phyloP scores from a whole-genome alignment of 53 echinoderm and acorn worm species.

The Holothuria leucospilota region DNA sequence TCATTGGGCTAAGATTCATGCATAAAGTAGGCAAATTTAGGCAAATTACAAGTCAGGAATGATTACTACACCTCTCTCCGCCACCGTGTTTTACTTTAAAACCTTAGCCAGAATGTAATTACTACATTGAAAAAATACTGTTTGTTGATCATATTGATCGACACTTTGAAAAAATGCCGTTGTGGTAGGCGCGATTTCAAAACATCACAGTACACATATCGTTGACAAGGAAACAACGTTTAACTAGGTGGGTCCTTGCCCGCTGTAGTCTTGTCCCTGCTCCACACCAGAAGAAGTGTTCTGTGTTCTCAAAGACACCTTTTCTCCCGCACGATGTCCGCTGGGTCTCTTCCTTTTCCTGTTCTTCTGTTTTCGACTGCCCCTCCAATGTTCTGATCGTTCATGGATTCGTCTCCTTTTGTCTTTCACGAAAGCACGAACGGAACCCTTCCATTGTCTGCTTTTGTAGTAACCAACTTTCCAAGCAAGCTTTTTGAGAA shows the following conservation, averaged over 20 bases:
- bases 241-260: neutral
- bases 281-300: neutral
- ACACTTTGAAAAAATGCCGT: no score
- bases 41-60: no score
- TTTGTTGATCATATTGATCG: no score
- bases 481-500: slow-evolving; percentile 66
- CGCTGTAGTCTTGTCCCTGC: neutral
- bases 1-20: no score
- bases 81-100: no score
- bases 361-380: slow-evolving; percentile 42
- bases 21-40: no score
- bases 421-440: slow-evolving; percentile 52
- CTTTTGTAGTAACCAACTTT: slow-evolving; percentile 81
- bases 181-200: no score
- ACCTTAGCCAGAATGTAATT: no score
- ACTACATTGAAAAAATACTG: no score
- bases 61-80: no score
- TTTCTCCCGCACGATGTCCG: slow-evolving; percentile 8
- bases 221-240: no score
- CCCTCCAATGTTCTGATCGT: slow-evolving; percentile 47
- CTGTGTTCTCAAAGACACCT: neutral
- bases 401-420: slow-evolving; percentile 44
- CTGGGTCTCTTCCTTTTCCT: slow-evolving; percentile 37
- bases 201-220: no score
- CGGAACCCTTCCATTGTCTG: slow-evolving; percentile 62